A percentile compares a stretch with the other conserved stretches of the same genome.
Evolutionary conservation across 2,797 vertebrate genomes (phyloP).

Genomic region (Dromococcyx pavoninus): DNA sequence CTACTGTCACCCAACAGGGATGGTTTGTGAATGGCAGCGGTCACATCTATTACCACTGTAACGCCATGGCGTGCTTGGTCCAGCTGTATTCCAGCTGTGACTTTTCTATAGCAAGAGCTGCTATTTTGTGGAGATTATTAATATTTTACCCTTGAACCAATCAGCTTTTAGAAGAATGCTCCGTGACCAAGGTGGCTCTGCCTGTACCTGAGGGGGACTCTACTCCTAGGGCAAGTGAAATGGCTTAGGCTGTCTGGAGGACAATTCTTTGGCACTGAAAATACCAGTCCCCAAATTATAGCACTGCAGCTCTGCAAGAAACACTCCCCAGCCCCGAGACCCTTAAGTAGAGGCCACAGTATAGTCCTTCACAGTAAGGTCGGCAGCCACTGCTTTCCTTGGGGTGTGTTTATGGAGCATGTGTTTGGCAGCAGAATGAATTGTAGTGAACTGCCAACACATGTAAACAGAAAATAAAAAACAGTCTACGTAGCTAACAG

Average conservation of each 20-base stretch:
- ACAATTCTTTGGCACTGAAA: too few species aligned
- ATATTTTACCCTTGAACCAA: background rate
- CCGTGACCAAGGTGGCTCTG: accelerated
- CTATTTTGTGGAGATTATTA: background rate
- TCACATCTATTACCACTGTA: background rate
- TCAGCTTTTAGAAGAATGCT: background rate
- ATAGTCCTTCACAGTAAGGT: background rate
- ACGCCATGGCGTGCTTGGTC: accelerated
- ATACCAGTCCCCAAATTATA: too few species aligned
- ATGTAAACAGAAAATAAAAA: background rate
- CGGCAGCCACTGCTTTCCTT: background rate
- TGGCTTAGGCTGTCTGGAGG: too few species aligned
- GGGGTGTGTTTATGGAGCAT: background rate
- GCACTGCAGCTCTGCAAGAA: background rate
- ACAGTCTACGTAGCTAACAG: background rate
- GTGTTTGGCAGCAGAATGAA: background rate
- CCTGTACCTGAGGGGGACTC: background rate
- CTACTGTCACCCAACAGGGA: background rate
- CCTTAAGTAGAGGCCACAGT: accelerated
- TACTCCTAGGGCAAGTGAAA: background rate
- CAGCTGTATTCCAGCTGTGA: constrained; percentile 7
- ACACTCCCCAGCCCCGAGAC: background rate
- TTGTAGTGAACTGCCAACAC: too few species aligned
- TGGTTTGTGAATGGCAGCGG: accelerated
- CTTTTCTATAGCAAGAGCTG: background rate